Evolutionary conservation across 2,797 vertebrate species (phyloP).

Genomic region (Rallus crepitans): DNA sequence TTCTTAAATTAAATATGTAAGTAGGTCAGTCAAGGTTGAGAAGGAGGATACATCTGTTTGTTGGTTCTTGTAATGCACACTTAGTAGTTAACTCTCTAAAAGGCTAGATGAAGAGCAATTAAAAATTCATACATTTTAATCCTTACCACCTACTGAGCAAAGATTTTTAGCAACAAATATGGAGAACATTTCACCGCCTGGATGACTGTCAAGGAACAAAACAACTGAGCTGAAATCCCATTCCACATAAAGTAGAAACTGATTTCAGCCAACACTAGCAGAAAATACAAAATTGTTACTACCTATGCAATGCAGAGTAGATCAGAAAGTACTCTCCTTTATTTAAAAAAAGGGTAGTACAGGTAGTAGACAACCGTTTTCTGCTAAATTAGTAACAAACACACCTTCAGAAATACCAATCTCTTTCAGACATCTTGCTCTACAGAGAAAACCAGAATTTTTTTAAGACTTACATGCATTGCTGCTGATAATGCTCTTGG

Average conservation of each 20-base stretch:
- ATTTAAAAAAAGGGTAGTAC: neutral
- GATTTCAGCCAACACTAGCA: neutral
- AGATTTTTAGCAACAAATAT: slow-evolving; percentile 50
- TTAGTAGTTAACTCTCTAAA: slow-evolving; percentile 47
- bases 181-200: slow-evolving; percentile 32
- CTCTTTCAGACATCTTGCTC: neutral
- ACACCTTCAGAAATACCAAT: neutral
- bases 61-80: slow-evolving; percentile 50
- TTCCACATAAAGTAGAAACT: neutral
- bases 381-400: neutral
- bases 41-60: slow-evolving; percentile 43
- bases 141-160: slow-evolving; percentile 34
- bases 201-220: neutral
- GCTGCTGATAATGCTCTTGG: neutral
- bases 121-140: slow-evolving; percentile 75
- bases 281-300: neutral
- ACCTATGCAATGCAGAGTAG: neutral
- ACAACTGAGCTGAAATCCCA: neutral
- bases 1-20: slow-evolving; percentile 69
- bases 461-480: neutral
- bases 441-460: neutral
- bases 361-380: neutral
- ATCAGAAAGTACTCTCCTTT: neutral
- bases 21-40: slow-evolving; percentile 37
- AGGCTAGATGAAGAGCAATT: slow-evolving; percentile 50